Percentiles rank a stretch among this genome's conserved stretches.
These are phyloP conservation scores for Melanotaenia maccullochi DNA, from an alignment of 2,797 vertebrate species.

Conservation along the genomic window DNA sequence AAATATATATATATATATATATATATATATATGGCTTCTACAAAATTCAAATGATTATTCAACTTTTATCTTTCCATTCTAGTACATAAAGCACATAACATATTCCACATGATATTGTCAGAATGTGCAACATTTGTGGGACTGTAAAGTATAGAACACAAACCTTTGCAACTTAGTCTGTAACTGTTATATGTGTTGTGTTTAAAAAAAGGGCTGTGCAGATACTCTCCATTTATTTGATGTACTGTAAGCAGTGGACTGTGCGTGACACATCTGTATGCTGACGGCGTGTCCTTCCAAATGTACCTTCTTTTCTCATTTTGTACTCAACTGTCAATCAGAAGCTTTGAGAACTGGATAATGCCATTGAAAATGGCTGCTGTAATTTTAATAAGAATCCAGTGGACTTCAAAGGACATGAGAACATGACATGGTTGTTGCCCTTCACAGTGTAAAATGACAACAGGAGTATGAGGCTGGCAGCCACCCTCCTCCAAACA, in stretches of 20 bases:
- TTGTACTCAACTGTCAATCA: constrained; percentile 74
- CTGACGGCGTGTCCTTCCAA: constrained; percentile 57
- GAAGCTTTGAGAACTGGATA: constrained; percentile 76
- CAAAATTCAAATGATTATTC: background rate
- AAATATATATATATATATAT: background rate
- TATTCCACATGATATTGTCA: background rate
- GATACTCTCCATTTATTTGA: constrained; percentile 36
- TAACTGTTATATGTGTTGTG: constrained; percentile 14
- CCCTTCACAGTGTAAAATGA: constrained; percentile 63
- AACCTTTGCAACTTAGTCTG: constrained; percentile 24
- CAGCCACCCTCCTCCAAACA: constrained; percentile 9
- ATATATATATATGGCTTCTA: background rate
- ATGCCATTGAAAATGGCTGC: constrained; percentile 70
- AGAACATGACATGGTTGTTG: constrained; percentile 70
- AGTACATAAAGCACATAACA: background rate
- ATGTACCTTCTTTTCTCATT: constrained; percentile 48
- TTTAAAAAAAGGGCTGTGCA: constrained; percentile 23
- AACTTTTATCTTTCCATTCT: constrained; percentile 1
- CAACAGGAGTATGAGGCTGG: constrained; percentile 59
- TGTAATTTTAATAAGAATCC: constrained; percentile 74
- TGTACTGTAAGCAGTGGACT: constrained; percentile 37
- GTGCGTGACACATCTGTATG: constrained; percentile 55
- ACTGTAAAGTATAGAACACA: constrained; percentile 38
- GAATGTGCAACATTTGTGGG: constrained; percentile 19
- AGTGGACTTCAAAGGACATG: constrained; percentile 71